phyloP scores from a whole-genome alignment of 2,797 vertebrate genomes.

The Labeo calbasu region DNA sequence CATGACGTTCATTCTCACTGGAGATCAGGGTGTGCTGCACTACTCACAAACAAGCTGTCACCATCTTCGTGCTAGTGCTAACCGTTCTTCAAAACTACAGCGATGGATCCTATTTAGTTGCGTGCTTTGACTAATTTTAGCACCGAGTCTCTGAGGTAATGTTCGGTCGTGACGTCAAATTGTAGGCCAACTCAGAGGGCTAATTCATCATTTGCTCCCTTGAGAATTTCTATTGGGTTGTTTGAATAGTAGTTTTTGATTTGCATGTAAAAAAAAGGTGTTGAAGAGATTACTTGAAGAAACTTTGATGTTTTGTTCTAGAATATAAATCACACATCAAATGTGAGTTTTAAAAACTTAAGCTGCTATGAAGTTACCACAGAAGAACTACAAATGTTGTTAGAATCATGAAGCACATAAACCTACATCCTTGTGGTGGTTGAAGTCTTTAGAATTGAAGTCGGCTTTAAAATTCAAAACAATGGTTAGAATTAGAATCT shows the following conservation, averaged over 20 bases:
- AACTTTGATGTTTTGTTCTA: not conserved
- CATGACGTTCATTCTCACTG: not conserved
- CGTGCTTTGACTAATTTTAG: constrained; percentile 1
- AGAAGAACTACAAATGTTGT: not conserved
- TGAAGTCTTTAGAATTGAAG: not conserved
- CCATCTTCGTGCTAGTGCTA: not conserved
- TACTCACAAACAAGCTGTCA: not conserved
- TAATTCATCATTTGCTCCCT: not conserved
- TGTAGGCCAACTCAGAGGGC: constrained; percentile 4
- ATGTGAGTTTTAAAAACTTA: not conserved
- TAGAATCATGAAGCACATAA: not conserved
- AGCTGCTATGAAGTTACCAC: not conserved
- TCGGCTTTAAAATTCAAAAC: not conserved
- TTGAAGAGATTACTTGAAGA: not conserved
- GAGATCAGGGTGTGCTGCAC: constrained; percentile 10
- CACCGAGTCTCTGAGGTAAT: not conserved
- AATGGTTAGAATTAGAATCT: not conserved
- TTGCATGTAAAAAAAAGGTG: not conserved
- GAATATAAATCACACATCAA: not conserved
- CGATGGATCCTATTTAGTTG: not conserved
- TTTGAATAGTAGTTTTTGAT: not conserved
- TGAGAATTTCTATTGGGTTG: not conserved
- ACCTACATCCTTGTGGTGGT: not conserved
- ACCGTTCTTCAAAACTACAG: not conserved
- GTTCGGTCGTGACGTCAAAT: not conserved